A percentile compares a stretch with the other conserved stretches of the same genome.
Evolutionary conservation across 2,113 vertebrate species (phyloP).

Genomic region (Patagioenas fasciata): DNA sequence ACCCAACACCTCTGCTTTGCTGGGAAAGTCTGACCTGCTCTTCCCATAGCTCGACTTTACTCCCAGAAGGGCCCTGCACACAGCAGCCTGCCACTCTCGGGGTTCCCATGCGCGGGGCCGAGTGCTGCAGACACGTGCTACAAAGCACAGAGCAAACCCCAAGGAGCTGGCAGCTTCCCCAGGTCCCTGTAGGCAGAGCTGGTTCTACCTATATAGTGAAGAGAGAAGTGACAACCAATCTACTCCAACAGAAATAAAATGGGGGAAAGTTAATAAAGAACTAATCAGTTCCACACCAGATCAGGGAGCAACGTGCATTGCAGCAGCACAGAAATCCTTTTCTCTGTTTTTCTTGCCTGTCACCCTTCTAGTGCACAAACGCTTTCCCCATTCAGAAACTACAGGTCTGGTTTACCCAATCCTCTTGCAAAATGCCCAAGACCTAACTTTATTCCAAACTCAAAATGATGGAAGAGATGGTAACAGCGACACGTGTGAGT

Average conservation of each 20-base stretch:
- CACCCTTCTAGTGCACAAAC: neutral
- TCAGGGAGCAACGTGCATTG: fast-evolving
- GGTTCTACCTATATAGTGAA: neutral
- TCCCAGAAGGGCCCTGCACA: neutral
- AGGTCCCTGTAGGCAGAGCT: neutral
- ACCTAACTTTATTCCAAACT: neutral
- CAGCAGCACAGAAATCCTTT: neutral
- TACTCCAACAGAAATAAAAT: neutral
- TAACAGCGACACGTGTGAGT: neutral
- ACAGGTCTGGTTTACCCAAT: neutral
- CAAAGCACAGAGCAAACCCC: neutral
- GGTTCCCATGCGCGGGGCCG: neutral
- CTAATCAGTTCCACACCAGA: neutral
- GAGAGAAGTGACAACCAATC: neutral
- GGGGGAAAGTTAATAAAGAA: neutral
- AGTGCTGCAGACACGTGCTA: neutral
- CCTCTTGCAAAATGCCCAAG: neutral
- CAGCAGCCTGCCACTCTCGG: neutral
- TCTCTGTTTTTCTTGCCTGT: neutral
- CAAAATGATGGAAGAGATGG: neutral
- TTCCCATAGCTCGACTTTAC: neutral
- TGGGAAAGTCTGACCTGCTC: neutral
- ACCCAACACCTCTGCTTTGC: neutral
- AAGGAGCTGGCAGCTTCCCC: conserved; percentile 7
- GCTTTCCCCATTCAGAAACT: neutral